Conservation (phyloP, 2,888 invertebrate species). For the Globia sparganii region DNA sequence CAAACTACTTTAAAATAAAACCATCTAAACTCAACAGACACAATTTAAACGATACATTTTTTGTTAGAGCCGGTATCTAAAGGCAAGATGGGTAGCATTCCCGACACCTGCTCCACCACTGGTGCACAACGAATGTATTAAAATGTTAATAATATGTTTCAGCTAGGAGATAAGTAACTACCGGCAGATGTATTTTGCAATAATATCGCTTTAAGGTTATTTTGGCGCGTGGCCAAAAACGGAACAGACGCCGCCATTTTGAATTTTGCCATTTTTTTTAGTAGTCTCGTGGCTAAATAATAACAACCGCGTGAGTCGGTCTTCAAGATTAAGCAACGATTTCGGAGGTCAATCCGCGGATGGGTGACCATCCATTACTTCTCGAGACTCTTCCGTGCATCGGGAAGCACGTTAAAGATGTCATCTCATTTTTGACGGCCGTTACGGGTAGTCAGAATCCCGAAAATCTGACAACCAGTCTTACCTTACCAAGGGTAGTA, state of each 20-base stretch:
- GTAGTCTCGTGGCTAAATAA: too few species aligned
- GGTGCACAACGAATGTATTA: slow-evolving; percentile 21
- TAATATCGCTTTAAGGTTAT: background rate
- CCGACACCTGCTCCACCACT: slow-evolving; percentile 30
- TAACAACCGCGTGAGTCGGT: too few species aligned
- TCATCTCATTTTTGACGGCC: too few species aligned
- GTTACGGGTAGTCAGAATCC: too few species aligned
- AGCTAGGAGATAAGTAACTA: slow-evolving; percentile 16
- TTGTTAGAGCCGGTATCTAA: slow-evolving; percentile 35
- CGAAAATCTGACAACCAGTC: too few species aligned
- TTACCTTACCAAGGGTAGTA: too few species aligned
- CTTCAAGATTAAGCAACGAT: too few species aligned
- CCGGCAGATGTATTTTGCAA: slow-evolving; percentile 37
- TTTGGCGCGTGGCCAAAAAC: background rate
- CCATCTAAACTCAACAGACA: slow-evolving; percentile 11
- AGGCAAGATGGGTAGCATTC: slow-evolving; percentile 29
- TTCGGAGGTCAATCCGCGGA: too few species aligned
- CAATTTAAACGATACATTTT: slow-evolving; percentile 47
- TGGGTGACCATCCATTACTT: too few species aligned
- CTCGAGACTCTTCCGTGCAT: too few species aligned
- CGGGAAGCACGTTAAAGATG: too few species aligned
- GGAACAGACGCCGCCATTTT: background rate
- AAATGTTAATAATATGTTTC: slow-evolving; percentile 44
- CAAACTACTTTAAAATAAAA: slow-evolving; percentile 33
- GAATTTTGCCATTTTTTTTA: background rate